Evolutionary conservation across 2,113 vertebrate species (phyloP), one percentile per base, ranked within the genome.

Genomic region (Actenoides lindsayi): DNA sequence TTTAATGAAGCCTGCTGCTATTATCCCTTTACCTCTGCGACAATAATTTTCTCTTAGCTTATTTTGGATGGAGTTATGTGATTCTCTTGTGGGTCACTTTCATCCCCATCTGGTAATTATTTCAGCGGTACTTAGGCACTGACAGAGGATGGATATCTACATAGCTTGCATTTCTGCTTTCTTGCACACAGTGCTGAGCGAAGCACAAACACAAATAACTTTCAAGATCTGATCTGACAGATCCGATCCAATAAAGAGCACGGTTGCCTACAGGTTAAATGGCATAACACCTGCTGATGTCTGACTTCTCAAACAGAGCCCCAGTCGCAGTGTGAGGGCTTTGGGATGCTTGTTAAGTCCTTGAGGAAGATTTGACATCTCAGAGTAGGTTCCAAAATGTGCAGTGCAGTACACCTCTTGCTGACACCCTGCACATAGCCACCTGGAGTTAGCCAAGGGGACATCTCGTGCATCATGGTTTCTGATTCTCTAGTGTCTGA

Each of bases 101-200:
- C 89, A 78, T 69, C 83, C 90, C 37, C 73, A 83, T 71, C 60
- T 84, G 64, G 25, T 81, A 89, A 89, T 94, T 95, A 82, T 89
- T 95, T 92, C 60, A 70, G 27, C n/a, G 67, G 39, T 78, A n/a
- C 75, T 92, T 87, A 68, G 82, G 62, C 64, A 90, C 1, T 15
- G 68, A 28, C 30, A 80, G 39, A 84, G 51, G 69, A 81, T 57
- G 80, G 81, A 25, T 88, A 69, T 18, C 70, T 70, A 67, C 33
- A 25, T 3, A 68, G 30, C 35, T 90, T 68, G 65, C 48, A n/a
- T 65, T 89, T 94, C 80, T 93, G n/a, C 25, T 78, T 15, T 67
- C 70, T 90, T 79, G 44, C 41, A 77, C 41, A 44, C 25, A 16
- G 19, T 74, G 50, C 68, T 84, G 93, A 81, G 56, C 4, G 1